Percentiles rank a stretch among this genome's conserved stretches.
Evolutionary conservation across 1,140 invertebrate genomes (phyloP).

Genomic region (Drosophila willistoni): DNA sequence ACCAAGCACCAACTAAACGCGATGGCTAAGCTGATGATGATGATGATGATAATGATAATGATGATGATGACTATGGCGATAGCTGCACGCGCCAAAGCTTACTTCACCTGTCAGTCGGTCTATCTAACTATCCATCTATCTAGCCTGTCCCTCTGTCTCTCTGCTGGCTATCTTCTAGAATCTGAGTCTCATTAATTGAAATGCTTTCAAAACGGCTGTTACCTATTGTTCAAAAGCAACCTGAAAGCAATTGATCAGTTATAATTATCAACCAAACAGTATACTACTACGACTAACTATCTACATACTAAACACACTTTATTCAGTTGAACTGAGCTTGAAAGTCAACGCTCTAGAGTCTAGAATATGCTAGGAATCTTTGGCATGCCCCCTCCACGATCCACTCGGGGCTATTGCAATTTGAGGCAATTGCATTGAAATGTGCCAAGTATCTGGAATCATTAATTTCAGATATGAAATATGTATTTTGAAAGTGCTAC

Average conservation of each 20-base stretch:
- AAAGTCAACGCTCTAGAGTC: conserved; percentile 4
- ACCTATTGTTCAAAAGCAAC: neutral
- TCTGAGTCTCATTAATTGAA: conserved; percentile 37
- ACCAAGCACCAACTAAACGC: neutral
- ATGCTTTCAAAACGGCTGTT: conserved; percentile 41
- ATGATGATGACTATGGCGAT: conserved; percentile 5
- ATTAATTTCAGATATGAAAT: conserved; percentile 2
- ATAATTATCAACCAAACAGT: conserved; percentile 50
- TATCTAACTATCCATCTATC: neutral
- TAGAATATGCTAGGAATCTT: conserved; percentile 34
- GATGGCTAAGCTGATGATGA: neutral
- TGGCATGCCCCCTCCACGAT: neutral
- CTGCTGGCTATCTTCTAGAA: neutral
- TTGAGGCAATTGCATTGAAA: conserved; percentile 37
- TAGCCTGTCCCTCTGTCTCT: neutral
- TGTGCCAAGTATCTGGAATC: conserved; percentile 22
- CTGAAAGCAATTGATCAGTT: conserved; percentile 62
- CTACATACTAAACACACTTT: neutral
- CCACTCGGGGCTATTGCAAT: conserved; percentile 31
- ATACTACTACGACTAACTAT: no score
- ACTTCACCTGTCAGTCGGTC: neutral
- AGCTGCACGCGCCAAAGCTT: conserved; percentile 4
- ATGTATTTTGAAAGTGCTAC: conserved; percentile 9
- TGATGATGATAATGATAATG: neutral
- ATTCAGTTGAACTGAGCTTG: neutral